phyloP scores from a whole-genome alignment of 2,888 invertebrate genomes.

The Allolobophora icterica region DNA sequence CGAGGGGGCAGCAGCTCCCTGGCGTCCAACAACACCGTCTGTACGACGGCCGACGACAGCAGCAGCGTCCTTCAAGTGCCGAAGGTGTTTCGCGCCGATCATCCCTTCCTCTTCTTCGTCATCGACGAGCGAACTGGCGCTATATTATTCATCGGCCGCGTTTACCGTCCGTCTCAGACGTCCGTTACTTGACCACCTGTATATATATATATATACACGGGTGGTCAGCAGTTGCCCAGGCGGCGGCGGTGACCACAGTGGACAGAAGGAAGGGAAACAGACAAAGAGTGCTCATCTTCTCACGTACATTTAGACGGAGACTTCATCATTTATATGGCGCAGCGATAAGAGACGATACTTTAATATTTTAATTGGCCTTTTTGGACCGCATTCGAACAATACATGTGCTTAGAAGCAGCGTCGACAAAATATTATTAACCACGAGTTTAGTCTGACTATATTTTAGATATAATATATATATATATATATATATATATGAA shows the following conservation, averaged over 20 bases:
- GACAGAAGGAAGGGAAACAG: background rate
- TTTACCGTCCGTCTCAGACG: constrained; percentile 46
- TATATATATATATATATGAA: background rate
- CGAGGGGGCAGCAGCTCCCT: constrained; percentile 30
- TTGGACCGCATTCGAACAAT: background rate
- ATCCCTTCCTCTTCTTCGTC: constrained; percentile 50
- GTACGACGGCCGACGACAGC: constrained; percentile 40
- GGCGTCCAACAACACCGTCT: constrained; percentile 40
- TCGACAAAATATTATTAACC: no score
- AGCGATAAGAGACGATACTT: background rate
- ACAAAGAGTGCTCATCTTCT: background rate
- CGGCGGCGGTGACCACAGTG: no score
- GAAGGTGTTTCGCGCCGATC: constrained; percentile 48
- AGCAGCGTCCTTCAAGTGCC: constrained; percentile 38
- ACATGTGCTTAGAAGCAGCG: background rate
- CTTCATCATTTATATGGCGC: background rate
- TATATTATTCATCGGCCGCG: constrained; percentile 48
- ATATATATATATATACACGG: no score
- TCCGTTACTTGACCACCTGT: constrained; percentile 39
- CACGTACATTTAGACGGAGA: background rate
- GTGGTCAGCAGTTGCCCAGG: background rate
- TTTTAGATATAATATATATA: no score
- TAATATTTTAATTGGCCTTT: constrained; percentile 17
- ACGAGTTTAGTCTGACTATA: background rate
- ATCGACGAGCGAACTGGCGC: constrained; percentile 50